phyloP scores from a whole-genome alignment of 2,113 vertebrate species.

The Mugil cephalus region DNA sequence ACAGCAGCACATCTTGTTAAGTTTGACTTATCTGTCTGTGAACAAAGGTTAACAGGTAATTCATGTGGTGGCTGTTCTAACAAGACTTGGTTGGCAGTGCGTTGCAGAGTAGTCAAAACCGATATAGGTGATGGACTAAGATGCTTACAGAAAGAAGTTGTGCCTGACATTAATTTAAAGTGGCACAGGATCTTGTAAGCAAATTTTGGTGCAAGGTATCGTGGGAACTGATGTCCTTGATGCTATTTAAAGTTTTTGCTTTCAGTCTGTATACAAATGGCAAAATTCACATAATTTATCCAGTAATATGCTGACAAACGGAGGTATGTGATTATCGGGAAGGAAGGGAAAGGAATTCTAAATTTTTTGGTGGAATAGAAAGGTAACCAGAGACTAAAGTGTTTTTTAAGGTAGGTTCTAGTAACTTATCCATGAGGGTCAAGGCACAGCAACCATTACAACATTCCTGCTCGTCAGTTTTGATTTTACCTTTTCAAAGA shows the following conservation, averaged over 20 bases:
- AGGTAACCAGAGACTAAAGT: conserved; percentile 19
- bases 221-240: conserved; percentile 43
- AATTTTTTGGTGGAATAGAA: conserved; percentile 14
- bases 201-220: conserved; percentile 43
- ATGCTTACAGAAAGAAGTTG: conserved; percentile 15
- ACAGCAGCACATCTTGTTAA: conserved; percentile 36
- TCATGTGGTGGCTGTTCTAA: conserved; percentile 37
- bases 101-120: conserved; percentile 29
- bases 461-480: conserved; percentile 10
- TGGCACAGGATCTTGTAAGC: conserved; percentile 30
- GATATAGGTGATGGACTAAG: conserved; percentile 48
- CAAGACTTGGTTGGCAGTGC: conserved; percentile 32
- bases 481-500: conserved; percentile 51
- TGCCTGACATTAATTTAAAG: conserved; percentile 51
- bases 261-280: neutral
- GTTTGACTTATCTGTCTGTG: conserved; percentile 36
- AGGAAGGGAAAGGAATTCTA: conserved; percentile 39
- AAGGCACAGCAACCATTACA: conserved; percentile 25
- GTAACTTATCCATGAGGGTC: conserved; percentile 30
- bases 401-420: conserved; percentile 41
- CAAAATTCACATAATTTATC: conserved; percentile 29
- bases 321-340: conserved; percentile 36
- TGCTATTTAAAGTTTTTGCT: conserved; percentile 15
- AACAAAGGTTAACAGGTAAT: conserved; percentile 45
- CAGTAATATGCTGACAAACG: neutral